Evolutionary conservation across 2,797 vertebrate genomes (phyloP).

Genomic region (Garrulus glandarius): DNA sequence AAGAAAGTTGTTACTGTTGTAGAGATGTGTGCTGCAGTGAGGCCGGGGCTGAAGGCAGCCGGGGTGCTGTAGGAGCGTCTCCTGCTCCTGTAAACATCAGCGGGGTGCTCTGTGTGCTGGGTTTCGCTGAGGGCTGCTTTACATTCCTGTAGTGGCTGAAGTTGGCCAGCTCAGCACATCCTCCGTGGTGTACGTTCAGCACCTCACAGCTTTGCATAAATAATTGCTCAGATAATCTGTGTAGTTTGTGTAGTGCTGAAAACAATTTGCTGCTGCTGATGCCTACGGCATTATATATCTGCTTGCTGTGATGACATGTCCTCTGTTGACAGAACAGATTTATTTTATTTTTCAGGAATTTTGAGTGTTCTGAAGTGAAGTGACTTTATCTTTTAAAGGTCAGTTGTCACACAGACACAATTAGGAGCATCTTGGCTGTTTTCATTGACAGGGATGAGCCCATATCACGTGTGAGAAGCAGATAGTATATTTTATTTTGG

Average conservation of each 20-base stretch:
- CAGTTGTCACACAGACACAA: background rate
- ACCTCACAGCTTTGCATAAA: background rate
- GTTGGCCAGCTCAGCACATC: background rate
- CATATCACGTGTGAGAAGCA: background rate
- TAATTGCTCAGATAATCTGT: background rate
- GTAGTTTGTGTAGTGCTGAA: background rate
- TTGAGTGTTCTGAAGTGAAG: background rate
- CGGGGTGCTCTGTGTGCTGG: background rate
- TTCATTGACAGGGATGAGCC: background rate
- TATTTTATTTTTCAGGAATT: background rate
- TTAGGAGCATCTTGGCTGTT: background rate
- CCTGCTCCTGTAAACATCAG: background rate
- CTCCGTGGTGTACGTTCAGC: background rate
- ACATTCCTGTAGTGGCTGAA: background rate
- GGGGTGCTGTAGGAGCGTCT: background rate
- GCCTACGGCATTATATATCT: background rate
- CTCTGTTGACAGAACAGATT: background rate
- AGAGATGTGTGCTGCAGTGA: background rate
- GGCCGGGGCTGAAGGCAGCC: background rate
- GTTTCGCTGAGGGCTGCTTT: background rate
- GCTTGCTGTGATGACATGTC: background rate
- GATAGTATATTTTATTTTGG: background rate
- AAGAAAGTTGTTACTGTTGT: background rate
- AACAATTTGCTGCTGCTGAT: background rate
- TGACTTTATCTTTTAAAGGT: background rate